Evolutionary conservation across 1,140 invertebrate genomes (phyloP), one percentile per base, ranked within the genome.

Genomic region (Drosophila lacteicornis): DNA sequence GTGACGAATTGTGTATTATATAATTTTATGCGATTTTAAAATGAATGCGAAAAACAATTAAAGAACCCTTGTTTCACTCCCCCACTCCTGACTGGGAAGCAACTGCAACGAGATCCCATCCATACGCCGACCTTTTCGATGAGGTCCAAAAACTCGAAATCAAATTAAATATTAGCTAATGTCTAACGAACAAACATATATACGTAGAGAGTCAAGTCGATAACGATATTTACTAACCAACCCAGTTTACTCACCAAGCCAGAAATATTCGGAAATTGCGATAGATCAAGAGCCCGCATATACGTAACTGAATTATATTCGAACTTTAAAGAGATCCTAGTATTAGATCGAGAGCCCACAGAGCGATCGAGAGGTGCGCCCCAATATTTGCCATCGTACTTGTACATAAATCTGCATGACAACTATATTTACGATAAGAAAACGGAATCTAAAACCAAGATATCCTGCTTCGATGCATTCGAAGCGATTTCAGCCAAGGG

Each of bases 1-100:
- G 84, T 88, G 84, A 88, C 84, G 57, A 85, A 76, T 88, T 88
- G 85, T 88, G 86, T 88, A 88, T 85, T 85, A 90, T 90, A 88
- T 88, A 75, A 88, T 91, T 84, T 90, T 81, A 84, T 84, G 85
- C 84, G 84, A 88, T 90, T 88, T 88, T 59, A 40, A 83, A 90
- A 90, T 85, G 84, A 85, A 88, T 79, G 65, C 62, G 75, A 88
- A 82, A 77, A 82, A 90, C 73, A 85, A 81, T 65, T 57, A 75
- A 82, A 76, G 11, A 51, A 43, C 30, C 68, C 60, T 88, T 68
- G 82, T 78, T 88, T 86, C 56, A 75, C 45, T 63, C 42, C 53
- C 53, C 19, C 53, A 38, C 36, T 38, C 36, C 53, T 25, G 70
- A 51, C 70, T 43, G 70, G 70, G 70, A 70, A 51, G 47, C 77